Evolutionary conservation across 2,888 invertebrate genomes (phyloP), one percentile per base, ranked within the genome.

Genomic region (Agonopterix subpropinquella): DNA sequence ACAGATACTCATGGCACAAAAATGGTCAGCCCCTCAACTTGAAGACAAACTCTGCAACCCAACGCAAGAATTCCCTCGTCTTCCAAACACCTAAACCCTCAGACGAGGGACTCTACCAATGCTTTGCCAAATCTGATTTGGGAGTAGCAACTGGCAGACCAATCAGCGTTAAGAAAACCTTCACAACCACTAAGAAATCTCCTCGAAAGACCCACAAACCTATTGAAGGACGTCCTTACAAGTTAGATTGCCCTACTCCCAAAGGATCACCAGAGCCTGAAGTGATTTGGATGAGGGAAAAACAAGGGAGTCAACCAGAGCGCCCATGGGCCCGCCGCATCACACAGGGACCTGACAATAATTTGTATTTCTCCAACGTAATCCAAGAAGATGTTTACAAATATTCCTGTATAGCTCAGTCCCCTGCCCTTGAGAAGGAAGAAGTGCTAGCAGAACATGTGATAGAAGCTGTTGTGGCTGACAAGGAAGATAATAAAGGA

Each of bases 1-100:
- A 39, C 58, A 84, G 84, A 47, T 84, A 74, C 54, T 57, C 73
- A 28, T 84, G 84, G 84, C 57, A 58, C 2, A 83, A 81, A 55
- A 60, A 81, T 44, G 77, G 72, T 1, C 58, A 66, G 36, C 65
- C 69, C 0, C 67, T 76, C 55, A 58, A 61, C 44, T 64, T 45
- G 58, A 56, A 43, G 51, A 42, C 1, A 51, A 52, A 18, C 52
- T 57, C 0, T 59, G 67, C 35, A 56, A 71, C 9, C 59, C 52
- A 28, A 68, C 75, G 43, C 67, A 75, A 78, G 46, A 78, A 80
- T 0, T 68, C 71, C 3, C 64, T 83, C 1, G 11, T 44, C 61
- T 75, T 47, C 77, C 82, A 62, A 63, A 66, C 18, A n/a, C 77
- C 82, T 0, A 61, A 65, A 35, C 56, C 65, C 0, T 52, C 65